Conservation (phyloP, 2,888 invertebrate genomes). For the Strigamia maritima region DNA sequence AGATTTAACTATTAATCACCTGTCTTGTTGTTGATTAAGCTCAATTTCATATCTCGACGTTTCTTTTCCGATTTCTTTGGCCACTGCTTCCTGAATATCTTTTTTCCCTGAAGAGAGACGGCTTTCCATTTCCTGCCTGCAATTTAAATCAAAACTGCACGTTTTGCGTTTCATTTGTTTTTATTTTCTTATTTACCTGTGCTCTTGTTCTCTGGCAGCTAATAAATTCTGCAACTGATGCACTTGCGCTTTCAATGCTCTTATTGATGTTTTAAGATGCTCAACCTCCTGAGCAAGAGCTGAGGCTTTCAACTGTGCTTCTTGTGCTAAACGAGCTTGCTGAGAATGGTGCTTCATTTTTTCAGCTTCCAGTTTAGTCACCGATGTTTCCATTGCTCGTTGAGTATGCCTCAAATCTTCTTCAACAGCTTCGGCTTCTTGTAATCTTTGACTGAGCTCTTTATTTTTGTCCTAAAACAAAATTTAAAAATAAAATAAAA, state of each 20-base stretch:
- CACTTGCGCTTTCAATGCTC: slow-evolving; percentile 37
- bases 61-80: slow-evolving; percentile 38
- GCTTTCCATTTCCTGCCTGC: slow-evolving; percentile 36
- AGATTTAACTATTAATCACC: background rate
- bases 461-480: slow-evolving; percentile 37
- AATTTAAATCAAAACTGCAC: background rate
- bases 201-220: slow-evolving; percentile 37
- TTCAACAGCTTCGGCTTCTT: slow-evolving; percentile 39
- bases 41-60: slow-evolving; percentile 37
- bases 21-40: slow-evolving; percentile 35
- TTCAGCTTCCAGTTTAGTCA: slow-evolving; percentile 38
- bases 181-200: slow-evolving; percentile 1
- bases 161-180: background rate
- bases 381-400: slow-evolving; percentile 38
- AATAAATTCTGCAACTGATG: slow-evolving; percentile 38
- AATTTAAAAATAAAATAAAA: background rate
- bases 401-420: slow-evolving; percentile 38
- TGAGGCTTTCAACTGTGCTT: slow-evolving; percentile 38
- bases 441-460: slow-evolving; percentile 37
- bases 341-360: slow-evolving; percentile 38
- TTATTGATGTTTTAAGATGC: slow-evolving; percentile 37
- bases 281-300: slow-evolving; percentile 38
- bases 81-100: slow-evolving; percentile 37
- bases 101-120: slow-evolving; percentile 31
- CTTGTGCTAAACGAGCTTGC: slow-evolving; percentile 38